Base-by-base conservation (phyloP, 2,113 vertebrate genomes). In the Solenodon paradoxus region DNA sequence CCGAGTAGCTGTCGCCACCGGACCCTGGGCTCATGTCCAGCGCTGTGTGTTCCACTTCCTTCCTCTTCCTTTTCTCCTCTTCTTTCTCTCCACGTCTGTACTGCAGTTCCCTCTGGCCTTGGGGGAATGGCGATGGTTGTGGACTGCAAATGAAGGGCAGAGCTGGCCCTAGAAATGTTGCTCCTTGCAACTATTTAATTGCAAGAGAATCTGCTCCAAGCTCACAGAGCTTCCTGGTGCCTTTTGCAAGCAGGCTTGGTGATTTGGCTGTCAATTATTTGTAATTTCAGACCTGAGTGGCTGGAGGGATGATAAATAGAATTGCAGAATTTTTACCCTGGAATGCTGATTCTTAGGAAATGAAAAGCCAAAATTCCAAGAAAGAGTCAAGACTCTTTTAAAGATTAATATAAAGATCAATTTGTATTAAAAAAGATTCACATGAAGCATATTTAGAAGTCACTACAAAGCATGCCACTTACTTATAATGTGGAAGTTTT, bases 241-340 rank as follows among this genome's bases (percentile, higher is more conserved):
- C 63, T 88, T 96, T 85, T 4, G 8, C 96, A 96, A 86, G 81
- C 84, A 68, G 32, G 1, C 38, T 77, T 55, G 4, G 84, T 96
- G 85, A 96, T 90, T 95, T 74, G 66, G 32, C 92, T 94, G 94
- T 85, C 88, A 35, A 0, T 95, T 82, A 45, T 30, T 28, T 59
- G 96, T 85, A 96, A 96, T 97, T 91, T 97, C 95, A 68, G 32
- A 64, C 68, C 91, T 96, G 78, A 7, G 0, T 49, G 9, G 92
- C 32, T 71, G 42, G 88, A 96, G 72, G 26, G 49, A 51, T 94
- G 92, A 95, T 95, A 92, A 85, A 53, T 92, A 90, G 85, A 94
- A 95, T 72, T 26, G 91, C 20, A 1, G 3, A 53, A 49, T 95
- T 49, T n/a, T 89, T 88, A 45, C 7, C 9, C 1, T 0, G 79